A percentile compares a stretch with the other conserved stretches of the same genome.
Evolutionary conservation across 2,888 invertebrate species (phyloP).

Genomic region (Hipparchia sbordonii): DNA sequence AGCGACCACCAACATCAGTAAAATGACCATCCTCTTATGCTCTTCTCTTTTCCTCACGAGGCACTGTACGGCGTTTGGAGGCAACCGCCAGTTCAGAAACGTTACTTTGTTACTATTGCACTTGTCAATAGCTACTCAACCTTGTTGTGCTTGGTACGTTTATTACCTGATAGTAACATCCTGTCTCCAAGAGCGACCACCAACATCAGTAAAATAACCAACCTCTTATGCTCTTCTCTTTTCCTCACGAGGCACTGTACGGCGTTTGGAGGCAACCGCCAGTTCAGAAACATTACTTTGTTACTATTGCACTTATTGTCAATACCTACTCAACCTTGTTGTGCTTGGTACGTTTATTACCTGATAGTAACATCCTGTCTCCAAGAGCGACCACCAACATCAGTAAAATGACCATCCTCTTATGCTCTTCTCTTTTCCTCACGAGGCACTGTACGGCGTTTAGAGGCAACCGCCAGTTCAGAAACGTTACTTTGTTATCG

Average conservation of each 20-base stretch:
- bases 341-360: constrained; percentile 47
- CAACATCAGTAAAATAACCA: constrained; percentile 86
- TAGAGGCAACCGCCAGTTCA: constrained; percentile 72
- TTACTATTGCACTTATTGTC: constrained; percentile 49
- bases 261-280: constrained; percentile 71
- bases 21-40: too few species aligned
- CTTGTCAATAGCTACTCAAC: not conserved
- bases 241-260: constrained; percentile 83
- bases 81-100: too few species aligned
- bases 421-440: constrained; percentile 84
- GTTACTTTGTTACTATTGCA: too few species aligned
- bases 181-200: constrained; percentile 80
- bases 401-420: constrained; percentile 84
- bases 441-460: constrained; percentile 82
- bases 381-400: constrained; percentile 84
- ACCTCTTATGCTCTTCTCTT: constrained; percentile 84
- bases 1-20: too few species aligned
- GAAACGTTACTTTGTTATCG: constrained; percentile 80
- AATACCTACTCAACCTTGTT: not conserved
- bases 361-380: constrained; percentile 70
- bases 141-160: not conserved
- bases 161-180: constrained; percentile 67
- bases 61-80: too few species aligned
- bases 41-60: too few species aligned
- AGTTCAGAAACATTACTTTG: constrained; percentile 77